These are phyloP conservation scores for Ichneumoninae sp. DNA, from an alignment of 2,888 invertebrate genomes.

Conservation along the genomic window DNA sequence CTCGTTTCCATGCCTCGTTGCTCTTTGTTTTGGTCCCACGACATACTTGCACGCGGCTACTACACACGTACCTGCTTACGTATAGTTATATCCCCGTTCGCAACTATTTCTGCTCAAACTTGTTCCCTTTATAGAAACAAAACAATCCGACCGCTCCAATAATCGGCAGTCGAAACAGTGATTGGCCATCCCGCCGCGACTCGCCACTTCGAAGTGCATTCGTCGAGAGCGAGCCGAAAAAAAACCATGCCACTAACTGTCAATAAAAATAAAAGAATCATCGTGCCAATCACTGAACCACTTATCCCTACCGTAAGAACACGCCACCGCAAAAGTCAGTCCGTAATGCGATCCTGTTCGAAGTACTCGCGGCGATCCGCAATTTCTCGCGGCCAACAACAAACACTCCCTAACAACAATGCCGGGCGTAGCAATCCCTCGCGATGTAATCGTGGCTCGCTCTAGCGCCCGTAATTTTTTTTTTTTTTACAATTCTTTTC, in stretches of 20 bases:
- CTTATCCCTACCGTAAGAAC: not conserved
- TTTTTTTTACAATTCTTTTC: conserved; percentile 36
- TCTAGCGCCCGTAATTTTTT: conserved; percentile 1
- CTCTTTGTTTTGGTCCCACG: conserved; percentile 74
- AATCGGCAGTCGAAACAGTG: not conserved
- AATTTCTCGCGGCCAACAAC: conserved; percentile 28
- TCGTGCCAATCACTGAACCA: conserved; percentile 1
- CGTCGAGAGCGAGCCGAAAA: not conserved
- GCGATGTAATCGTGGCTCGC: conserved; percentile 45
- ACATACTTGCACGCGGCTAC: conserved; percentile 66
- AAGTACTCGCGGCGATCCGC: conserved; percentile 29
- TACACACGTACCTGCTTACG: conserved; percentile 23
- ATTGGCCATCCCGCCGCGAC: not conserved
- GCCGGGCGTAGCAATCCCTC: conserved; percentile 25
- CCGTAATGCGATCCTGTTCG: conserved; percentile 28
- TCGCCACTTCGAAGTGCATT: not conserved
- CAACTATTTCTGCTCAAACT: conserved; percentile 40
- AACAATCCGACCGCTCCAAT: not conserved
- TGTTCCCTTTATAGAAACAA: conserved; percentile 28
- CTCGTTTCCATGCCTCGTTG: conserved; percentile 69
- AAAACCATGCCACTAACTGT: conserved; percentile 2
- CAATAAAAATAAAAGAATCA: not conserved
- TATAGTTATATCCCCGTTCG: conserved; percentile 15
- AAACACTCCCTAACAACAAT: conserved; percentile 29
- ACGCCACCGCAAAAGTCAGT: conserved; percentile 29